Evolutionary conservation across 2,888 invertebrate genomes (phyloP).

Genomic region (Tridacna gigas): DNA sequence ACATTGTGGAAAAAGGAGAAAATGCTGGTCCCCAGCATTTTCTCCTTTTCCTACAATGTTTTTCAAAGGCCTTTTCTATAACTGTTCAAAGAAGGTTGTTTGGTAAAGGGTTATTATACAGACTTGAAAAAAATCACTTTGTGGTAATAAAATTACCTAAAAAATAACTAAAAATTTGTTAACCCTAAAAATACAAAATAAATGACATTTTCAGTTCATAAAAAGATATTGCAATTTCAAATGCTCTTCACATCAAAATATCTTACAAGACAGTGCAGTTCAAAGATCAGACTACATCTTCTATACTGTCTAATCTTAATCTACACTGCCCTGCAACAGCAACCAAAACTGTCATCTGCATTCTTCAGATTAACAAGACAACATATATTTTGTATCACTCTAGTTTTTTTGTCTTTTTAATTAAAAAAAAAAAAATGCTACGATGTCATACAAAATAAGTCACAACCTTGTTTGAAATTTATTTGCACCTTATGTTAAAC

Average conservation of each 20-base stretch:
- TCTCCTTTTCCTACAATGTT: no score
- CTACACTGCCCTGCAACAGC: no score
- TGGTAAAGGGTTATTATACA: neutral
- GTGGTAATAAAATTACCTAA: neutral
- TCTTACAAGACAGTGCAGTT: no score
- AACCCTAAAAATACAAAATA: neutral
- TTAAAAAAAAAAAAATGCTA: conserved; percentile 31
- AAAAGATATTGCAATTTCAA: neutral
- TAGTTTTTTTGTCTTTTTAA: conserved; percentile 5
- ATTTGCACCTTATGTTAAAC: conserved; percentile 37
- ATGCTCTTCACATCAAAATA: no score
- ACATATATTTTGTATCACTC: conserved; percentile 16
- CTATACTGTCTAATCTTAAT: no score
- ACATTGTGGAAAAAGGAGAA: no score
- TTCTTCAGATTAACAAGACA: neutral
- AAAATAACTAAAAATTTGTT: no score
- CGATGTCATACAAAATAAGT: conserved; percentile 43
- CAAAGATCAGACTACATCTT: no score
- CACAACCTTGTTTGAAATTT: conserved; percentile 50
- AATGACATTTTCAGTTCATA: neutral
- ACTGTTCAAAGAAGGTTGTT: no score
- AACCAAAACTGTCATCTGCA: no score
- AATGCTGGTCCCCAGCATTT: no score
- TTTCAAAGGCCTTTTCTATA: no score
- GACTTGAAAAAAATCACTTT: conserved; percentile 20